Conservation (phyloP, 35 echinoderm and acorn worm genomes). For the Heliocidaris tuberculata region DNA sequence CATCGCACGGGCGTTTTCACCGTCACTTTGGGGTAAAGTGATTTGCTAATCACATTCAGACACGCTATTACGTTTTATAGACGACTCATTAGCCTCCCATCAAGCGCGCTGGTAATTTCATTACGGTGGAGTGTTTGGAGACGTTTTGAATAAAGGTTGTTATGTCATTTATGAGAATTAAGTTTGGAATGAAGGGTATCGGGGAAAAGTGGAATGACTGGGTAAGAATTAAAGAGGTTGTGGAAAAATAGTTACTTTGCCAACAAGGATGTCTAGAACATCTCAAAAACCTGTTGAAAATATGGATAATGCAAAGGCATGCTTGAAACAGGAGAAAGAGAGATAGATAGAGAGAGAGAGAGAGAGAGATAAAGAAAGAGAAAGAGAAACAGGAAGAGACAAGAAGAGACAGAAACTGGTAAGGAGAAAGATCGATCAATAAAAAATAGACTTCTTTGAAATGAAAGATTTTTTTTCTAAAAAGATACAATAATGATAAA, state of each 20-base stretch:
- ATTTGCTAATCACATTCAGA: conserved; percentile 20
- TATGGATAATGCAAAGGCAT: background rate
- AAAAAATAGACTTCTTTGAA: no score
- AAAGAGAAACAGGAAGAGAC: background rate
- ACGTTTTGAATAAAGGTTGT: background rate
- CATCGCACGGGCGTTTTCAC: background rate
- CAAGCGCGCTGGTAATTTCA: background rate
- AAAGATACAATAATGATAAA: no score
- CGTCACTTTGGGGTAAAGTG: conserved; percentile 11
- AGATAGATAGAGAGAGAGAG: background rate
- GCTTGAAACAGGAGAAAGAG: background rate
- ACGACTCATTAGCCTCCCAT: background rate
- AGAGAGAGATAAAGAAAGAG: background rate
- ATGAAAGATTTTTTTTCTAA: no score
- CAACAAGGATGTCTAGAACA: background rate
- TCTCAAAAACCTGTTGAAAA: background rate
- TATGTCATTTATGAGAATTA: conserved; percentile 5
- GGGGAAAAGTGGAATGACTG: background rate
- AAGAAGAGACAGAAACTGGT: background rate
- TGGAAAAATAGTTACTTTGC: background rate
- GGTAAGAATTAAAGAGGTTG: background rate
- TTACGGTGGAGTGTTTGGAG: background rate
- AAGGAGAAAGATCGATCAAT: no score
- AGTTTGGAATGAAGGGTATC: background rate
- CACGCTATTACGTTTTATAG: conserved; percentile 16